Base-by-base conservation (phyloP, 2,113 vertebrate species). In the Gorsachius goisagi region DNA sequence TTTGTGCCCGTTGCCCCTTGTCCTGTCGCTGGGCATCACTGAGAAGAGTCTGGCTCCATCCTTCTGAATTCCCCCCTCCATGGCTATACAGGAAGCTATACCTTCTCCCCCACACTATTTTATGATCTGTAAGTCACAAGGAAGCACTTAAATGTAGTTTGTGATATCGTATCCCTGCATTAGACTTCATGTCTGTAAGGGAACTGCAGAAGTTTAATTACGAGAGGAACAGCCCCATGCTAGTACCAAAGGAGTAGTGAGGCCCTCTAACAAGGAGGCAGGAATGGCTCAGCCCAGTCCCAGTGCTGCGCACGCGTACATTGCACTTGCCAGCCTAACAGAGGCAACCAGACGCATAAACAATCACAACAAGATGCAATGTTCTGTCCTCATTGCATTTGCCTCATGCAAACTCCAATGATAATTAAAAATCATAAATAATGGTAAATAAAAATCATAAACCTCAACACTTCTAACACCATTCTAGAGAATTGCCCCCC, bases 241-340 rank as follows among this genome's bases (percentile, higher is more conserved):
- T n/a, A 60, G 59, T 37, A 20, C 66, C 32, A 72, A 39, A 71
- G 56, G 33, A 47, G 27, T 0, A 41, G n/a, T 44, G 10, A 66
- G 21, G 64, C 12, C 23, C 60, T 56, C 27, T 33, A 50, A 16
- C 8, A 15, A 2, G 0, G 35, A 56, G 35, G 39, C 35, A 72
- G 64, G n/a, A 71, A 66, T 4, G 56, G n/a, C 71, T 53, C 45
- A 82, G 63, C 71, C 58, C 30, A 32, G 12, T 41, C 37, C 26
- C 64, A 19, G 49, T 2, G 28, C 53, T 30, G 20, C 0, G 2
- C 11, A 30, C 1, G 1, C 3, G 7, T 16, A 17, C 53, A 30
- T n/a, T 35, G 23, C 22, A 7, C 15, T 37, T 15, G 12, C 15
- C 15, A 19, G 32, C 0, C 0, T n/a, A 50, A 39, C 0, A 35